Conservation (phyloP, 2,797 vertebrate genomes). For the Lindbergichthys nudifrons region DNA sequence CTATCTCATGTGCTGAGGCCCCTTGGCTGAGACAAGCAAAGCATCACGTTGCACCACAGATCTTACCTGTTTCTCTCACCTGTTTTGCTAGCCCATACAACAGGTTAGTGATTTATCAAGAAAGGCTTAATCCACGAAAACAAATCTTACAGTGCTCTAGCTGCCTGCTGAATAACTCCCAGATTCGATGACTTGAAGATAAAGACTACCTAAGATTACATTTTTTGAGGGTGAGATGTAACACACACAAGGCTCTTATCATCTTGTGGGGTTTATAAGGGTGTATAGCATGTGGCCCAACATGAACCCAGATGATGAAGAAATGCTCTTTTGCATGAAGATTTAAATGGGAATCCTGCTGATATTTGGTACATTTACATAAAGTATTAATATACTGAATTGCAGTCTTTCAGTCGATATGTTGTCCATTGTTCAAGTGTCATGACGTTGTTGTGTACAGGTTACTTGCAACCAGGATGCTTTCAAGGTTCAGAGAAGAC, state of each 20-base stretch:
- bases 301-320: slow-evolving; percentile 16
- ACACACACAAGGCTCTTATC: not conserved
- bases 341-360: slow-evolving; percentile 5
- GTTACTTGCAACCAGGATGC: slow-evolving; percentile 2
- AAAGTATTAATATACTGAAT: slow-evolving; percentile 9
- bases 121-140: slow-evolving; percentile 4
- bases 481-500: slow-evolving; percentile 8
- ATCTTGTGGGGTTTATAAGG: not conserved
- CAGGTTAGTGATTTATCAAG: not conserved
- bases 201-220: slow-evolving; percentile 35
- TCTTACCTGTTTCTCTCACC: slow-evolving; percentile 27
- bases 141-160: not conserved
- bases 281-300: not conserved
- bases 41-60: slow-evolving; percentile 25
- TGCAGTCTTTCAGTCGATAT: not conserved
- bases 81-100: slow-evolving; percentile 19
- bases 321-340: not conserved
- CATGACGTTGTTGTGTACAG: not conserved
- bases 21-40: slow-evolving; percentile 21
- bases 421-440: not conserved
- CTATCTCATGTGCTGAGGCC: slow-evolving; percentile 26
- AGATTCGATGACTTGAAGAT: slow-evolving; percentile 30
- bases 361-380: not conserved
- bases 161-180: slow-evolving; percentile 25
- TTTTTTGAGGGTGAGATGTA: slow-evolving; percentile 27